Conservation (phyloP, 1,140 invertebrate genomes). For the Magallana gigas region DNA sequence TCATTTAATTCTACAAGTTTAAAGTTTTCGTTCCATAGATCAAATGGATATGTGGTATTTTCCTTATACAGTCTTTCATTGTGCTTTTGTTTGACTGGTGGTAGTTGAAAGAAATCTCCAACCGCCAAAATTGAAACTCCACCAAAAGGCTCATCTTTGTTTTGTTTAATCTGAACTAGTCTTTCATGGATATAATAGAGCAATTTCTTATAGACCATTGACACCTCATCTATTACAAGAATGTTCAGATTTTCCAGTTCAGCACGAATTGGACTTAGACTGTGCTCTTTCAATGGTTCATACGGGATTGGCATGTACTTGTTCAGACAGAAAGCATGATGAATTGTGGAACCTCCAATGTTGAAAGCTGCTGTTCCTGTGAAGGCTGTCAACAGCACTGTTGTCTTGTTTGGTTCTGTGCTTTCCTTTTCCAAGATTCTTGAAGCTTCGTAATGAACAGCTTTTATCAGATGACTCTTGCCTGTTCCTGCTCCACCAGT, state of each 20-base stretch:
- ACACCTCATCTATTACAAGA: conserved; percentile 55
- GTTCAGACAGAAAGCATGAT: conserved; percentile 43
- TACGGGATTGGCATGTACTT: conserved; percentile 37
- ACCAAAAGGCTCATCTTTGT: background rate
- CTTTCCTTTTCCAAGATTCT: conserved; percentile 41
- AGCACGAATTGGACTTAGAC: conserved; percentile 17
- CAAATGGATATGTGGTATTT: background rate
- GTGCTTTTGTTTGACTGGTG: conserved; percentile 26
- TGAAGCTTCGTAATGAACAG: conserved; percentile 52
- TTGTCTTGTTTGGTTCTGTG: conserved; percentile 27
- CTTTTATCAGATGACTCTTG: conserved; percentile 58
- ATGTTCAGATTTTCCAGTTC: conserved; percentile 38
- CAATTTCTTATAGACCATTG: conserved; percentile 52
- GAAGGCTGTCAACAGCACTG: conserved; percentile 44
- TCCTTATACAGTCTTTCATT: background rate
- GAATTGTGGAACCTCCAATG: conserved; percentile 47
- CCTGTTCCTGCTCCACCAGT: conserved; percentile 55
- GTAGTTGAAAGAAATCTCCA: conserved; percentile 52
- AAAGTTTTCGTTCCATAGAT: conserved; percentile 12
- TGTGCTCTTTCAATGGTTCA: conserved; percentile 41
- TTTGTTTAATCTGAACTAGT: conserved; percentile 34
- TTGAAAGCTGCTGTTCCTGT: conserved; percentile 54
- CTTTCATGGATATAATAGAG: conserved; percentile 46
- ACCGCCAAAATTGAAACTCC: conserved; percentile 28
- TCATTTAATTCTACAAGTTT: background rate